Evolutionary conservation across 92 coral and sea anemone genomes (phyloP), one percentile per base, ranked within the genome.

Genomic region (Paragorgia papillata): DNA sequence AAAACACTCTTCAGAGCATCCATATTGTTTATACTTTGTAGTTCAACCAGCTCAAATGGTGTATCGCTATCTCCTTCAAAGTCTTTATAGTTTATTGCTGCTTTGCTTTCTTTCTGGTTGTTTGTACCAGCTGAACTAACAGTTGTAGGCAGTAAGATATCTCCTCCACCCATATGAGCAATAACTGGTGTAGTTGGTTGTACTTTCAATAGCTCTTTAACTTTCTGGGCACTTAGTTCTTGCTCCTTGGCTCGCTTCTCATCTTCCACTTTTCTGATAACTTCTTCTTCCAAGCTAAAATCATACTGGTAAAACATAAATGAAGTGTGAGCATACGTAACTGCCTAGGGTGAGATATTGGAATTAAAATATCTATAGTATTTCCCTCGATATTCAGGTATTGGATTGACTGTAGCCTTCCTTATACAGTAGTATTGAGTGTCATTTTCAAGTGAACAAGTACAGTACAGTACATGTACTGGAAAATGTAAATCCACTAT

Each of bases 21-120:
- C 85, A 95, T 41, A 62, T 95, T 96, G 88, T 95, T 91, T 26
- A 95, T 95, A 15, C 90, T 86, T 61, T 95, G 99, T 31, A 95
- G 79, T 82, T 95, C 99, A 20, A 95, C 99, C 49, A 89, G 91
- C 55, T 95, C 99, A 87, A 95, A 95, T 41, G 99, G 99, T 25
- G 92, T 80, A 37, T 92, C 83, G 18, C 90, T 82, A 63, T 85
- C 85, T 26, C 88, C 89, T 62, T 95, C 99, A 89, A 95, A 95
- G 86, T 95, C 99, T 79, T 96, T 86, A 34, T 91, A 80, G 84
- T 95, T 92, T 79, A 95, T 81, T 27, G 86, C 83, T 32, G 93
- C 97, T 58, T 84, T 77, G 61, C 88, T 95, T 48, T 89, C 89
- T 18, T 82, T 86, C 79, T 86, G 69, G 17, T 0, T 34, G 50